phyloP scores from a whole-genome alignment of 2,113 vertebrate species.

The Beaufortia kweichowensis region DNA sequence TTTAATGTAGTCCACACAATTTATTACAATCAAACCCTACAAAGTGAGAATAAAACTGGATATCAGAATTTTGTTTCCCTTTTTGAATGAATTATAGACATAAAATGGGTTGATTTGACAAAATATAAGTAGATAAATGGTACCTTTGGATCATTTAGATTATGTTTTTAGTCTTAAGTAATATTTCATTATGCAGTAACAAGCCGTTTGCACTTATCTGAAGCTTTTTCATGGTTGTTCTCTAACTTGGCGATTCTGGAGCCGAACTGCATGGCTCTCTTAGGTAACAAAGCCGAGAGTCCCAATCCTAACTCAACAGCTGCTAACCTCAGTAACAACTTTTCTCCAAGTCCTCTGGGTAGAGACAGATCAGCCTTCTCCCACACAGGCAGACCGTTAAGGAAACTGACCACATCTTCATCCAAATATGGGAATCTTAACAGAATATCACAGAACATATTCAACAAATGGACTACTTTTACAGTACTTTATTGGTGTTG shows the following conservation, averaged over 20 bases:
- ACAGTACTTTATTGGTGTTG: background rate
- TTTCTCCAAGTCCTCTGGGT: conserved; percentile 89
- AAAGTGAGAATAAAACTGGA: conserved; percentile 16
- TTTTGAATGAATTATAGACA: background rate
- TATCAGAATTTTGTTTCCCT: background rate
- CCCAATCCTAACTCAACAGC: conserved; percentile 81
- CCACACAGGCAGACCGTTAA: conserved; percentile 83
- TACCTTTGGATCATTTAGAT: no score
- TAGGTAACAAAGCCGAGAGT: conserved; percentile 79
- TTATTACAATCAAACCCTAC: background rate
- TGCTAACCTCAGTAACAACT: conserved; percentile 84
- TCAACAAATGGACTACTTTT: background rate
- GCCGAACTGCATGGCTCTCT: conserved; percentile 95
- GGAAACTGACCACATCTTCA: conserved; percentile 88
- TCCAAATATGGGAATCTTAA: conserved; percentile 93
- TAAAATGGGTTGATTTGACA: conserved; percentile 7
- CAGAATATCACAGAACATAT: background rate
- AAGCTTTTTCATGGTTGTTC: conserved; percentile 82
- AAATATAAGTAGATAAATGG: no score
- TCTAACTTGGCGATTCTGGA: conserved; percentile 95
- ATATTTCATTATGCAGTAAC: conserved; percentile 56
- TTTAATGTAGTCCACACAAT: conserved; percentile 65
- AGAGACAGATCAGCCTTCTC: conserved; percentile 86
- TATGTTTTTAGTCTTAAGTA: no score
- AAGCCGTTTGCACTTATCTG: conserved; percentile 85